Evolutionary conservation across 2,113 vertebrate species (phyloP), one percentile per base, ranked within the genome.

Genomic region (Gymnarchus niloticus): DNA sequence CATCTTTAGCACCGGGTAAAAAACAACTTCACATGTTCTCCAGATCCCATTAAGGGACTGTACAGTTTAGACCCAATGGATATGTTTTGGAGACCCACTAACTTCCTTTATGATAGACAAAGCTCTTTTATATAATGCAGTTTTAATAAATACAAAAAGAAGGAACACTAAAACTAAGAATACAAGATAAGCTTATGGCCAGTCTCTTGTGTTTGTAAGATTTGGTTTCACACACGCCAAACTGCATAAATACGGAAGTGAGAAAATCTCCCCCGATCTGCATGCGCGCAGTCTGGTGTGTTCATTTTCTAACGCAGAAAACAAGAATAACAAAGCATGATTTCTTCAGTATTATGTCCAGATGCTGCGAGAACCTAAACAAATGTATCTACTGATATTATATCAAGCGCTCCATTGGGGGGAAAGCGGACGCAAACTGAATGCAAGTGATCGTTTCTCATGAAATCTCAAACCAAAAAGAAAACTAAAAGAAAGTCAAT

Each of bases 321-420:
- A 92, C 91, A 85, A 92, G 90, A 88, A 93, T 91, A 92, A 92
- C 91, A 91, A 92, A 88, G 87, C 88, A 89, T 88, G 91, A 92
- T 93, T 56, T 88, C 83, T 87, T 89, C 91, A 91, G 92, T 92
- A 92, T 89, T 90, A 91, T 88, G 86, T 90, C 90, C 90, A 88
- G 90, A 87, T 77, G 88, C 91, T 91, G 89, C 89, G 81, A 91
- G 92, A 93, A 87, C 41, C 48, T 56, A 84, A 87, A 87, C 81
- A 33, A 83, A 86, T 19, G 52, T 23, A 84, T 84, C 76, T 82
- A 81, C n/a, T 83, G 85, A 82, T 33, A 73, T 61, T 54, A 57
- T 84, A 57, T 83, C 59, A 25, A 49, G 88, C 82, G 82, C 84
- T 83, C 49, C 73, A 83, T 57, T 59, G 57, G 44, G 52, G 12